A percentile compares a stretch with the other conserved stretches of the same genome.
These are phyloP conservation scores for Camelus dromedarius DNA, from an alignment of 2,113 vertebrate species.

Conservation along the genomic window DNA sequence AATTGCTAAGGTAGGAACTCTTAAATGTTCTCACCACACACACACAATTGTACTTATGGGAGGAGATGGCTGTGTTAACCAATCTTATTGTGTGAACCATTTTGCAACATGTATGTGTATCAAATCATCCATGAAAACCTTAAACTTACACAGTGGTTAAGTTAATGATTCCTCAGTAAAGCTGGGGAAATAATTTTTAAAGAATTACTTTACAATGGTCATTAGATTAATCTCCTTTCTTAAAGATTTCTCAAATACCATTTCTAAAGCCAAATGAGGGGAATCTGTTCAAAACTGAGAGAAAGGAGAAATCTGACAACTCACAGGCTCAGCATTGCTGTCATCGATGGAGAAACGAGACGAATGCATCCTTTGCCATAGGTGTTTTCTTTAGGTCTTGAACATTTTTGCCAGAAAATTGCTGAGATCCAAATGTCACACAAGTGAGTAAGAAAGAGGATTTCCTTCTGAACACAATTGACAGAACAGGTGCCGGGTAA, in stretches of 20 bases:
- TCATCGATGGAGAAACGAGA: neutral
- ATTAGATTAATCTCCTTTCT: neutral
- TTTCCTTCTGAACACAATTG: slow-evolving; percentile 65
- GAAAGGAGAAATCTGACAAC: neutral
- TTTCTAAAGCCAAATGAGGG: neutral
- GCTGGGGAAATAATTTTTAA: neutral
- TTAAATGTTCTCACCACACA: neutral
- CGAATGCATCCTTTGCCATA: neutral
- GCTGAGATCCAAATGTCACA: neutral
- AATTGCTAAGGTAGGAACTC: neutral
- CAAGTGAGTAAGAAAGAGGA: slow-evolving; percentile 59
- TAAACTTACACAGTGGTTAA: neutral
- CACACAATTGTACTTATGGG: neutral
- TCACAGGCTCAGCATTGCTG: neutral
- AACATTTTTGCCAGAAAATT: neutral
- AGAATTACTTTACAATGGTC: neutral
- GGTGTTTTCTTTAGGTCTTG: neutral
- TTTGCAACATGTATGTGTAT: neutral
- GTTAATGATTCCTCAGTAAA: neutral
- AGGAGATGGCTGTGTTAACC: neutral
- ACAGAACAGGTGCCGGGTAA: slow-evolving; percentile 29
- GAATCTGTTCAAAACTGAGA: neutral
- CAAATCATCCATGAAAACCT: neutral
- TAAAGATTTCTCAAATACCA: neutral
- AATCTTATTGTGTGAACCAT: neutral